Evolutionary conservation across 2,888 invertebrate genomes (phyloP).

Genomic region (Dusona sp.): DNA sequence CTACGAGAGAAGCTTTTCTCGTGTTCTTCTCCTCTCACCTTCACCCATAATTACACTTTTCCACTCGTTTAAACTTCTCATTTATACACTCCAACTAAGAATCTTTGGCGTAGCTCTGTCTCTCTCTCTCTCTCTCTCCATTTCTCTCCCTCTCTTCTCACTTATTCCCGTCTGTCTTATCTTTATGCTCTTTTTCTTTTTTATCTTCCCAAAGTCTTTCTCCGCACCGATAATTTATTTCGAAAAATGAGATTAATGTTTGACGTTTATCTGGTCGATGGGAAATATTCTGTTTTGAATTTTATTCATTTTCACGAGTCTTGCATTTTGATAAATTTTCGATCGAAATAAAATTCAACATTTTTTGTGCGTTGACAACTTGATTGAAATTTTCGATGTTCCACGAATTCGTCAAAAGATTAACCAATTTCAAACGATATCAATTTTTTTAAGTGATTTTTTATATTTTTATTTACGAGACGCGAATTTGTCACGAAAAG

Average conservation of each 20-base stretch:
- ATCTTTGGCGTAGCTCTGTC: conserved; percentile 31
- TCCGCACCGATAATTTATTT: background rate
- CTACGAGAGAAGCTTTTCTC: conserved; percentile 65
- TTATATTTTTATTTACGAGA: background rate
- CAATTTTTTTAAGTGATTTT: background rate
- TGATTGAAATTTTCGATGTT: background rate
- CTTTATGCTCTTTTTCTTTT: background rate
- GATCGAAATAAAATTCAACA: background rate
- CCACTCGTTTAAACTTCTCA: conserved; percentile 63
- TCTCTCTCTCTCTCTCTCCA: no score
- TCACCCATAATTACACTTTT: conserved; percentile 42
- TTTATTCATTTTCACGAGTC: background rate
- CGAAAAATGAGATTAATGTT: conserved; percentile 7
- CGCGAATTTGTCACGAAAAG: background rate
- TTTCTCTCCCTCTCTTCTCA: background rate
- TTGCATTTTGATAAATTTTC: background rate
- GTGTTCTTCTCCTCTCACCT: conserved; percentile 59
- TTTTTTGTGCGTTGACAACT: background rate
- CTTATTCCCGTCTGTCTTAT: background rate
- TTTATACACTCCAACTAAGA: conserved; percentile 39
- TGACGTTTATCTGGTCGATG: background rate
- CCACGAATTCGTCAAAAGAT: background rate
- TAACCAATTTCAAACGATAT: background rate
- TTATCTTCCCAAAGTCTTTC: background rate
- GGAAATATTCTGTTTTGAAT: background rate